These are phyloP conservation scores for Enteromius radiatus DNA, from an alignment of 2,797 vertebrate genomes.

Conservation along the genomic window DNA sequence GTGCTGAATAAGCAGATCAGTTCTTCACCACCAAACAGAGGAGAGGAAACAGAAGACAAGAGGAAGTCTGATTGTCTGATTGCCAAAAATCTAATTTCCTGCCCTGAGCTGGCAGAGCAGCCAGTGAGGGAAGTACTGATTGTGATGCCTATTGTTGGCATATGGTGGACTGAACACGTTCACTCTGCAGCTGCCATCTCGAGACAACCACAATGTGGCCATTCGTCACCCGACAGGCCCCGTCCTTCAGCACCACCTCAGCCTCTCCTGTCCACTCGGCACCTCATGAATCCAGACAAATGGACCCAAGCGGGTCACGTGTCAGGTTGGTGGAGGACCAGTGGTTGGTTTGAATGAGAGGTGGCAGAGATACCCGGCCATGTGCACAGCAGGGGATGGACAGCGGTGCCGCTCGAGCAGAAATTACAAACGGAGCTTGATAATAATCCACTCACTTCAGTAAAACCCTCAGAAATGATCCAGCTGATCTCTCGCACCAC, in stretches of 20 bases:
- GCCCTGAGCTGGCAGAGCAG: constrained; percentile 28
- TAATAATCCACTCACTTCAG: constrained; percentile 28
- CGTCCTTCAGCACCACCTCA: constrained; percentile 8
- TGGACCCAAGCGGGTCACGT: constrained; percentile 19
- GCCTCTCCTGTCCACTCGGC: background rate
- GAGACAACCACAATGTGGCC: constrained; percentile 30
- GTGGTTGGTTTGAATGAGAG: constrained; percentile 1
- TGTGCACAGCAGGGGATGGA: constrained; percentile 13
- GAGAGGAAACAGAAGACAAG: constrained; percentile 43
- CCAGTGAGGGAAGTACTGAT: constrained; percentile 28
- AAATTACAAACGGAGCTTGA: constrained; percentile 23
- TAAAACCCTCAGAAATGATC: constrained; percentile 23
- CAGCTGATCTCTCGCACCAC: constrained; percentile 5
- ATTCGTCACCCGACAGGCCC: background rate
- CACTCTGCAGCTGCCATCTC: background rate
- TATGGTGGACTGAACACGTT: constrained; percentile 25
- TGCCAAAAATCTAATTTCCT: constrained; percentile 41
- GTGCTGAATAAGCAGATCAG: constrained; percentile 44
- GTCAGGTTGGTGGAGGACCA: background rate
- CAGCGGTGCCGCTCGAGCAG: background rate
- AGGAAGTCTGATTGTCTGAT: constrained; percentile 51
- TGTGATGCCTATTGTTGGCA: constrained; percentile 19
- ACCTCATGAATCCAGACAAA: constrained; percentile 4
- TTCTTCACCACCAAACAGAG: constrained; percentile 29
- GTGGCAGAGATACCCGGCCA: background rate